phyloP scores from a whole-genome alignment of 1,140 invertebrate species.

The Phenacoccus solenopsis region DNA sequence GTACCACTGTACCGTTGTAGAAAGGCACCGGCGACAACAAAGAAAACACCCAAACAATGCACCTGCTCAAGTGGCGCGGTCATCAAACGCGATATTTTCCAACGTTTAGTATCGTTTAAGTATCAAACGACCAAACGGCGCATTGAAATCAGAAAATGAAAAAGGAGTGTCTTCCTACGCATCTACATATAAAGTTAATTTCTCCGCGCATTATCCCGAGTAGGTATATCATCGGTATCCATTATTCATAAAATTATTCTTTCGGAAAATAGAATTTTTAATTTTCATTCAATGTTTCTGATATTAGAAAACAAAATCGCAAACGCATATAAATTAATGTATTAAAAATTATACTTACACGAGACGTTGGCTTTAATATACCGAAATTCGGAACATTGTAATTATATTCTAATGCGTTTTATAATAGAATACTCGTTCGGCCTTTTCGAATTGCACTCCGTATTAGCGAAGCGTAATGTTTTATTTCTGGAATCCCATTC shows the following conservation, averaged over 20 bases:
- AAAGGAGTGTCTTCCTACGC: background rate
- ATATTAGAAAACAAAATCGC: background rate
- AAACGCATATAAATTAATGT: constrained; percentile 3
- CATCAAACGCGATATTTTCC: background rate
- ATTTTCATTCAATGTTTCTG: background rate
- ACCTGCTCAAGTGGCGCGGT: background rate
- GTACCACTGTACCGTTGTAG: no score
- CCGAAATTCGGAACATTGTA: background rate
- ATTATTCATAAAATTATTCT: constrained; percentile 4
- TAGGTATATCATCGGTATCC: background rate
- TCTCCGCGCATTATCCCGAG: background rate
- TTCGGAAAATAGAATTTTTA: background rate
- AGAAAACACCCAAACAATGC: background rate
- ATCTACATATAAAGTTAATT: background rate
- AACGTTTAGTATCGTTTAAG: no score
- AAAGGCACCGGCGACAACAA: background rate
- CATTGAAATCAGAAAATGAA: background rate
- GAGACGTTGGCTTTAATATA: background rate
- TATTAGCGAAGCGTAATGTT: no score
- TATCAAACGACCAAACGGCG: background rate
- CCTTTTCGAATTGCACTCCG: no score
- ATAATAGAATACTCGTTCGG: background rate
- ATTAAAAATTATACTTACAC: background rate
- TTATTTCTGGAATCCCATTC: background rate
- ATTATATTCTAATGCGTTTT: background rate